Evolutionary conservation across 2,797 vertebrate species (phyloP), one percentile per base, ranked within the genome.

Genomic region (Dipus sagitta): DNA sequence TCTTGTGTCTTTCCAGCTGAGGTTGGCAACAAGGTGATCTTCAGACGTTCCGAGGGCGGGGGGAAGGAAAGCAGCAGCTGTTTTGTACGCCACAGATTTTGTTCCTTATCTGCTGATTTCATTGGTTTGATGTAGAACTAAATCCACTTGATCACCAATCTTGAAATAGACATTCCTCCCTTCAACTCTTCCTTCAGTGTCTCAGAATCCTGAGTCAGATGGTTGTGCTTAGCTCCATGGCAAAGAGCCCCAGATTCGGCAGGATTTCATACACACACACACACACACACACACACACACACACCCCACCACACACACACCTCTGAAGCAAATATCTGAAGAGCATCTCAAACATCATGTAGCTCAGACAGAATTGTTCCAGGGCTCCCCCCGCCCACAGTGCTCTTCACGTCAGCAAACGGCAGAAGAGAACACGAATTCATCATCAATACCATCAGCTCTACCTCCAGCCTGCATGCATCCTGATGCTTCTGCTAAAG

Each of bases 251-350:
- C 12, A 62, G 32, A 7, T 18, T 52, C n/a, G 64, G n/a, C 52
- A 58, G 54, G 54, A 58, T 58, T 17, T 12, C 13, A 58, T 12
- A 58, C 54, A 58, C 54, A 58, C 54, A 58, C 54, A 58, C 14
- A 58, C 54, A 54, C 54, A 13, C 54, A 54, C 54, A 54, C 54
- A 54, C 54, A 54, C 54, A 54, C 14, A 14, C 54, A 54, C 54
- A 54, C 54, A 15, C 38, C 38, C 38, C 38, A 38, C 3, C 54
- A 58, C 54, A 58, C 54, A 58, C 54, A 58, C 47, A 47, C 77
- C 38, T 68, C 70, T 58, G 47, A 72, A n/a, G 42, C 11, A 54
- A 47, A 47, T 89, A 18, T 90, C 77, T 91, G 89, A 90, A 90
- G 76, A 81, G 4, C 15, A 54, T 72, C 60, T 95, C 60, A 62